These are phyloP conservation scores for Stenchaetothrips biformis DNA, from an alignment of 2,888 invertebrate genomes.

Conservation along the genomic window DNA sequence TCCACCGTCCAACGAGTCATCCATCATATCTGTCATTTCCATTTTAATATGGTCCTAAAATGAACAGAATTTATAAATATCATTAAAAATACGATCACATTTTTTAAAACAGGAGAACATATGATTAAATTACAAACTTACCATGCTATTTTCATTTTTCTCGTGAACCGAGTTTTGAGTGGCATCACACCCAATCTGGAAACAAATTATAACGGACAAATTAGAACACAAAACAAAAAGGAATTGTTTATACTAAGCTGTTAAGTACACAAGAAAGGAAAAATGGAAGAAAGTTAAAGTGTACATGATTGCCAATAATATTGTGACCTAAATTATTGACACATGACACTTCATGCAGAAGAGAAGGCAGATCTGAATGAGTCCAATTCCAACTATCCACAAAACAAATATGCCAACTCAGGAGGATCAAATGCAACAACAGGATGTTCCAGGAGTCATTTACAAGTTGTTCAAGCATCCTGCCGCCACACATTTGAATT, in stretches of 20 bases:
- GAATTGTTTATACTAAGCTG: background rate
- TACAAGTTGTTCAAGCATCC: background rate
- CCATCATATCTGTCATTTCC: constrained; percentile 49
- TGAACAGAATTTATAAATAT: background rate
- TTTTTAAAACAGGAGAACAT: background rate
- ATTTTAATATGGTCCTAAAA: constrained; percentile 32
- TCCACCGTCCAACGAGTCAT: constrained; percentile 75
- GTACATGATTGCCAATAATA: background rate
- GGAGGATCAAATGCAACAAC: background rate
- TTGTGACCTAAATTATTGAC: background rate
- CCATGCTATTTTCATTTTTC: constrained; percentile 12
- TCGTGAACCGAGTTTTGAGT: constrained; percentile 34
- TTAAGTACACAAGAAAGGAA: background rate
- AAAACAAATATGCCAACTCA: background rate
- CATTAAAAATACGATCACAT: background rate
- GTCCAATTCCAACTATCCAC: background rate
- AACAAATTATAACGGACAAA: constrained; percentile 27
- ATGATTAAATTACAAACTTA: background rate
- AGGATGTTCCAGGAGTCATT: background rate
- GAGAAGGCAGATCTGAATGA: background rate
- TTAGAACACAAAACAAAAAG: background rate
- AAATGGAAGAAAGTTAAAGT: background rate
- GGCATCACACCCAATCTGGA: constrained; percentile 38
- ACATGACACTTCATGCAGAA: background rate
- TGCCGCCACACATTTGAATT: background rate